Percentiles rank a stretch among this genome's conserved stretches.
These are phyloP conservation scores for Carabus problematicus DNA, from an alignment of 2,888 invertebrate species.

Conservation along the genomic window DNA sequence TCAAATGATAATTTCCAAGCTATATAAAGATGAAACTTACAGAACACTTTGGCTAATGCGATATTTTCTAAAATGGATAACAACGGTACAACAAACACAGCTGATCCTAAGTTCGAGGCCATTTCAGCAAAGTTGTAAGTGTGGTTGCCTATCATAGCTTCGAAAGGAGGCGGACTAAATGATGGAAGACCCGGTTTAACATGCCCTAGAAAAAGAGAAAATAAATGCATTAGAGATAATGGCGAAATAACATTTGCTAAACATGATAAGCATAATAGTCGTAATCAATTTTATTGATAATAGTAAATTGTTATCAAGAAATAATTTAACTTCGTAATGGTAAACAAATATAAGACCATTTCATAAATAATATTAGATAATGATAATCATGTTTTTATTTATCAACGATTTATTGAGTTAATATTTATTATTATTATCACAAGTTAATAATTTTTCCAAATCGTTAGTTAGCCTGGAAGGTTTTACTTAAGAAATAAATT, in stretches of 20 bases:
- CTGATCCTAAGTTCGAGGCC: slow-evolving; percentile 68
- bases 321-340: neutral
- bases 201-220: slow-evolving; percentile 60
- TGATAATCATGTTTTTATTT: no score
- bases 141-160: slow-evolving; percentile 64
- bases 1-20: no score
- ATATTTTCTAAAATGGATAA: slow-evolving; percentile 74
- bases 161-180: slow-evolving; percentile 71
- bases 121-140: slow-evolving; percentile 66
- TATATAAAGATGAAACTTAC: slow-evolving; percentile 50
- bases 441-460: no score
- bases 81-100: slow-evolving; percentile 71
- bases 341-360: slow-evolving; percentile 8
- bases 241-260: slow-evolving; percentile 10
- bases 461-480: no score
- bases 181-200: slow-evolving; percentile 75
- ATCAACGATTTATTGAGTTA: no score
- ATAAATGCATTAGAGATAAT: no score
- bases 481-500: no score
- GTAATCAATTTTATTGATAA: neutral
- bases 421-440: no score
- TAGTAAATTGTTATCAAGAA: slow-evolving; percentile 12
- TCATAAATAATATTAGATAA: no score
- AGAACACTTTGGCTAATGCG: slow-evolving; percentile 75
- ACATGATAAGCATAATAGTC: neutral